Base-by-base conservation (phyloP, 37 sponge, comb jelly and placozoan genomes). In the Oscarella lobularis region DNA sequence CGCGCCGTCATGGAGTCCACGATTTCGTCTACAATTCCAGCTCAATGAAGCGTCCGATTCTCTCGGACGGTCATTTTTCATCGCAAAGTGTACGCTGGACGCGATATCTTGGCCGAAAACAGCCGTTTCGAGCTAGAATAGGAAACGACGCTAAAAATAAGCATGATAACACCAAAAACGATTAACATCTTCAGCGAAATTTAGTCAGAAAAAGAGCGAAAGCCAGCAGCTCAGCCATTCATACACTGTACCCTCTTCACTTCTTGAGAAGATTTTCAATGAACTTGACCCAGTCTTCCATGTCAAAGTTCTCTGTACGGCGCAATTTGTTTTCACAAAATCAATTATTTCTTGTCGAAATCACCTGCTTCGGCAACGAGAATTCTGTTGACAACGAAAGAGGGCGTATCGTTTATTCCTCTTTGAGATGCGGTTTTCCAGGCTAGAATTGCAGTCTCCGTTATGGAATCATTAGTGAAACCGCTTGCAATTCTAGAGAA, bases 101-200 rank as follows among this genome's bases (percentile, higher is more conserved):
- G 88, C 3, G 85, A 89, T 2, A 79, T 91, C 36, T 78, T 91
- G 20, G 88, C 92, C 33, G 41, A 73, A 5, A 91, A 91, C 76
- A 85, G 77, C 32, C 73, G 74, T 36, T 83, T 88, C 55, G n/a
- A 54, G 5, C 67, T 82, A 65, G 80, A 71, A 3, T 36, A n/a
- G n/a, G n/a, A n/a, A n/a, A n/a, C n/a, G n/a, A n/a, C n/a, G n/a
- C n/a, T n/a, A n/a, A n/a, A n/a, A n/a, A n/a, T n/a, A n/a, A n/a
- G n/a, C n/a, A n/a, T n/a, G n/a, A n/a, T n/a, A n/a, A n/a, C n/a
- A n/a, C n/a, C n/a, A n/a, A n/a, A n/a, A n/a, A n/a, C n/a, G n/a
- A n/a, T n/a, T n/a, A n/a, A n/a, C n/a, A n/a, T n/a, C n/a, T n/a
- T n/a, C n/a, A n/a, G n/a, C n/a, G n/a, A n/a, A n/a, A n/a, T n/a